phyloP scores from a whole-genome alignment of 2,888 invertebrate genomes.

The Lasius fuliginosus region DNA sequence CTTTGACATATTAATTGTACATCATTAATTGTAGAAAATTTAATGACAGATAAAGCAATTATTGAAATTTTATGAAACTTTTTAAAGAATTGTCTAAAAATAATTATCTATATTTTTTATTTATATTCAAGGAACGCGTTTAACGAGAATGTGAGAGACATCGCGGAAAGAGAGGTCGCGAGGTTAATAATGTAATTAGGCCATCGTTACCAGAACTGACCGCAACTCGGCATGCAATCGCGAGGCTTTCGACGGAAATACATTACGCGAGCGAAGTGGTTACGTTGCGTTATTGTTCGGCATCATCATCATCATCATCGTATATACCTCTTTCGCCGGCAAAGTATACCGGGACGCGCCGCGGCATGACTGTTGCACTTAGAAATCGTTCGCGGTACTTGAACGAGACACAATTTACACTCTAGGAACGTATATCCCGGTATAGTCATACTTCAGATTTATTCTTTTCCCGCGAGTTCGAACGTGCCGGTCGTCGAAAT shows the following conservation, averaged over 20 bases:
- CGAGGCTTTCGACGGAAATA: conserved; percentile 21
- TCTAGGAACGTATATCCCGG: conserved; percentile 29
- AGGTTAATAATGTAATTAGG: conserved; percentile 26
- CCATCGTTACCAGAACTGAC: conserved; percentile 2
- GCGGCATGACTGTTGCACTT: conserved; percentile 28
- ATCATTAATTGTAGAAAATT: conserved; percentile 16
- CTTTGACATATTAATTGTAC: neutral
- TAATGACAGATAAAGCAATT: neutral
- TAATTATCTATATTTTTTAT: neutral
- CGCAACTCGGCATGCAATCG: conserved; percentile 26
- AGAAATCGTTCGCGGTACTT: conserved; percentile 32
- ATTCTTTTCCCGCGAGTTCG: conserved; percentile 34
- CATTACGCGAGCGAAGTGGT: conserved; percentile 30
- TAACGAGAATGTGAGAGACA: neutral
- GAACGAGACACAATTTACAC: conserved; percentile 41
- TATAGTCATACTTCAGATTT: conserved; percentile 32
- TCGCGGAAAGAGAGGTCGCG: neutral
- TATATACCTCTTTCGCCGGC: conserved; percentile 24
- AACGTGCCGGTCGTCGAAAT: conserved; percentile 27
- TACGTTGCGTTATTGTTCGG: conserved; percentile 51
- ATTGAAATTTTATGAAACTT: neutral
- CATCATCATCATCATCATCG: conserved; percentile 33
- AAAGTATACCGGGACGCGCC: neutral
- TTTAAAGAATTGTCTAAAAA: neutral
- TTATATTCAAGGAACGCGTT: neutral